Evolutionary conservation across 1,140 invertebrate genomes (phyloP).

Genomic region (Sesamia nonagrioides): DNA sequence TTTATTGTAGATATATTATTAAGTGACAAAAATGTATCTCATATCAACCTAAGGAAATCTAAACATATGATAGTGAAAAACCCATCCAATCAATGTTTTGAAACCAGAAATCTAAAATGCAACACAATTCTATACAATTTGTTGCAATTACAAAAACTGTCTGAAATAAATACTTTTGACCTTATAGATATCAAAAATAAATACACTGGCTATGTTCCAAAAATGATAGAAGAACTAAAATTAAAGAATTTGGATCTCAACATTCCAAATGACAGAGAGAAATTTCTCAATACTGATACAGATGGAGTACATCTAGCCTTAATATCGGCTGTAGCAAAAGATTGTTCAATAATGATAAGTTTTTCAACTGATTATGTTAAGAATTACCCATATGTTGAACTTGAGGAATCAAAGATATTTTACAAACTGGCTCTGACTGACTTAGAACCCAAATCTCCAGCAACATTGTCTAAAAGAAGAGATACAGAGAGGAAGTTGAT

Average conservation of each 20-base stretch:
- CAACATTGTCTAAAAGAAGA: constrained; percentile 70
- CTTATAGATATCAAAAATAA: constrained; percentile 24
- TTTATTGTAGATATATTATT: constrained; percentile 73
- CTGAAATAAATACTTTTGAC: constrained; percentile 57
- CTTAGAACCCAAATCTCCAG: constrained; percentile 80
- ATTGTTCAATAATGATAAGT: constrained; percentile 85
- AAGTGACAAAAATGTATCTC: constrained; percentile 50
- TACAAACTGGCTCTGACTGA: constrained; percentile 80
- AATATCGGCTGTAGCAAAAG: constrained; percentile 81
- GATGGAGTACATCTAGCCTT: constrained; percentile 66
- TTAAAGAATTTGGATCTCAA: constrained; percentile 61
- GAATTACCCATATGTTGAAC: constrained; percentile 55
- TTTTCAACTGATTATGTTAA: constrained; percentile 65
- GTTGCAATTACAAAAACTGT: constrained; percentile 73
- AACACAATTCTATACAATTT: constrained; percentile 74
- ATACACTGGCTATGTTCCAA: constrained; percentile 62
- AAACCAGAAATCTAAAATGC: constrained; percentile 55
- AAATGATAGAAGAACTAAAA: constrained; percentile 62
- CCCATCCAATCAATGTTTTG: constrained; percentile 56
- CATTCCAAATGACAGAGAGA: constrained; percentile 58
- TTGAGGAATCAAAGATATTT: constrained; percentile 63
- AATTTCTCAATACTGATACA: constrained; percentile 60
- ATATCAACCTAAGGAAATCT: constrained; percentile 52
- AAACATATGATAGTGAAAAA: constrained; percentile 1
- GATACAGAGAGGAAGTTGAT: constrained; percentile 69